A percentile compares a stretch with the other conserved stretches of the same genome.
Evolutionary conservation across 2,113 vertebrate genomes (phyloP).

Genomic region (Petromus typicus): DNA sequence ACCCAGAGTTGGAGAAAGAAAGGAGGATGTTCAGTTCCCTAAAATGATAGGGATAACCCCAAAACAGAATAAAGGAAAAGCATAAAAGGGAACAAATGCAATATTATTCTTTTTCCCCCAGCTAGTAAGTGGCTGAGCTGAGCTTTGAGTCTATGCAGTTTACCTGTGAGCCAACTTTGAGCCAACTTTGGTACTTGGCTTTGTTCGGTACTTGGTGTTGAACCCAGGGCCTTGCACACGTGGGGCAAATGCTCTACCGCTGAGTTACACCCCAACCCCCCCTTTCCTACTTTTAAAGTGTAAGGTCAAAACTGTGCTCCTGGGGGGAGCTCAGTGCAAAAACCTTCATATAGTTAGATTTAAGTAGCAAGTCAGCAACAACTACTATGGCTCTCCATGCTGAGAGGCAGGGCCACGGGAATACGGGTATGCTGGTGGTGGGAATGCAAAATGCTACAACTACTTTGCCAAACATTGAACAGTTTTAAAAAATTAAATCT

Average conservation of each 20-base stretch:
- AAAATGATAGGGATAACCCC: not conserved
- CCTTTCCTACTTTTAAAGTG: not conserved
- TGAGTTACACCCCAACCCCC: not conserved
- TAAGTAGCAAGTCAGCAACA: not conserved
- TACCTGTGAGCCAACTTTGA: not conserved
- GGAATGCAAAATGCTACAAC: not conserved
- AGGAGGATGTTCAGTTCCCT: not conserved
- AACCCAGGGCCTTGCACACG: not conserved
- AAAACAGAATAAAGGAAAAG: not conserved
- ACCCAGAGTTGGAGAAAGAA: not conserved
- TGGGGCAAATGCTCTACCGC: not conserved
- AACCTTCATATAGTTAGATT: not conserved
- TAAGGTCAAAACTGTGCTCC: not conserved
- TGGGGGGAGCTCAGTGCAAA: not conserved
- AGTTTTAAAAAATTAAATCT: not conserved
- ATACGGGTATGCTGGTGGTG: not conserved
- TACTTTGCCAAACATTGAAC: not conserved
- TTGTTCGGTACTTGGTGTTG: not conserved
- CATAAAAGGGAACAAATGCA: not conserved
- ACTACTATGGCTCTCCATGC: not conserved
- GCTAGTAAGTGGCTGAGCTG: not conserved
- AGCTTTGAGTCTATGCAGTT: not conserved
- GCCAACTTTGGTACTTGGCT: not conserved
- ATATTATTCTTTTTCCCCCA: not conserved
- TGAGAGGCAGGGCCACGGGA: not conserved